Evolutionary conservation across 2,797 vertebrate genomes (phyloP), one percentile per base, ranked within the genome.

Genomic region (Sebastes nivosus): DNA sequence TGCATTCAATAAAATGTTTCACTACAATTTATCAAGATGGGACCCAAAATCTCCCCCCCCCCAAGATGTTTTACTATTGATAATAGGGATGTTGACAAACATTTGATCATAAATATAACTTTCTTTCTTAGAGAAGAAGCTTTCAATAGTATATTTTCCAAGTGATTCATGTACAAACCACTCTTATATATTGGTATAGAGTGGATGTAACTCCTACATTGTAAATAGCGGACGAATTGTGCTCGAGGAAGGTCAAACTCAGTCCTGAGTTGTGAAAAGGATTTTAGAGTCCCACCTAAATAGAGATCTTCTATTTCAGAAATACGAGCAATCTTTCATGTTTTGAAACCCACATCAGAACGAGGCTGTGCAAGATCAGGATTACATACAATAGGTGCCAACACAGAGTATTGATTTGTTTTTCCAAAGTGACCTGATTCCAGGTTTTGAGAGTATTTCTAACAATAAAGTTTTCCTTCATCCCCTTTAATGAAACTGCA

Each of bases 121-220:
- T 52, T n/a, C 20, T 52, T 52, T 52, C 50, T 10, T 52, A n/a
- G 20, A 52, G 20, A 52, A 52, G 50, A 52, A 20, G 20, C 50
- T n/a, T 52, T 52, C 50, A 52, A 2, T n/a, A 52, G 50, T 46
- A 8, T 18, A 46, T 46, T 46, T 46, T 46, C 42, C 0, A 46
- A 46, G 42, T 8, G 42, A 46, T 52, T 52, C 18, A 52, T 52
- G 20, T n/a, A n/a, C 3, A 52, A 52, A n/a, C 20, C 20, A 52
- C 20, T 52, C 18, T 3, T 42, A 42, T 42, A 14, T 42, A 1
- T 42, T 42, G 14, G 38, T 16, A 42, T 42, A 0, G 0, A 42
- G 38, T 42, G 38, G 38, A 42, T 42, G 38, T 42, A 42, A 42
- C 38, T 42, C 38, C 38, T 42, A 42, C 0, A 42, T 42, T 42